Conservation (phyloP, 2,888 invertebrate species). For the Acronicta psi region DNA sequence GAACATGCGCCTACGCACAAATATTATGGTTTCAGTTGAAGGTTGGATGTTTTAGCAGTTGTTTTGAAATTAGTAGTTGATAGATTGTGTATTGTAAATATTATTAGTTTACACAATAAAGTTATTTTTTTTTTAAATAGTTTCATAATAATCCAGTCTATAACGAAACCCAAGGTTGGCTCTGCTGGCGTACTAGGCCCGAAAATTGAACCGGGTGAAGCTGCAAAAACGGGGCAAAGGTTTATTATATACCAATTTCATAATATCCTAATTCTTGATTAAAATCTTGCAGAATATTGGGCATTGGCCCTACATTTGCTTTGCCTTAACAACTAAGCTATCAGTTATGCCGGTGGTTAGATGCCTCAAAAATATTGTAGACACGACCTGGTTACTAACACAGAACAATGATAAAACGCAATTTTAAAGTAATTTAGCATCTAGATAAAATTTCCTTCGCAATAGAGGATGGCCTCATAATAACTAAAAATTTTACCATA, state of each 20-base stretch:
- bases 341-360: not conserved
- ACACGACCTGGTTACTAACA: not conserved
- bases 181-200: too few relatives aligned
- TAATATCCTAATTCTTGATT: too few relatives aligned
- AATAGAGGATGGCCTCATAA: conserved; percentile 1
- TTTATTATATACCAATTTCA: too few relatives aligned
- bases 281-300: too few relatives aligned
- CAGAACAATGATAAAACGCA: conserved; percentile 4
- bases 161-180: too few relatives aligned
- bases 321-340: not conserved
- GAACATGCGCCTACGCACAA: conserved; percentile 48
- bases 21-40: conserved; percentile 35
- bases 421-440: conserved; percentile 4
- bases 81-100: conserved; percentile 4
- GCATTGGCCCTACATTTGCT: too few relatives aligned
- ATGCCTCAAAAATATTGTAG: not conserved
- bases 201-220: too few relatives aligned
- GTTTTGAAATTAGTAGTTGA: conserved; percentile 23
- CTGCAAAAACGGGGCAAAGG: too few relatives aligned
- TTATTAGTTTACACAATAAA: too few relatives aligned
- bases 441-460: conserved; percentile 1
- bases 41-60: conserved; percentile 36
- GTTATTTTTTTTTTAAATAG: too few relatives aligned
- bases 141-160: too few relatives aligned
- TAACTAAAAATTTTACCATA: conserved; percentile 6